Conservation (phyloP, 2,797 vertebrate genomes). For the Distichodus sexfasciatus region DNA sequence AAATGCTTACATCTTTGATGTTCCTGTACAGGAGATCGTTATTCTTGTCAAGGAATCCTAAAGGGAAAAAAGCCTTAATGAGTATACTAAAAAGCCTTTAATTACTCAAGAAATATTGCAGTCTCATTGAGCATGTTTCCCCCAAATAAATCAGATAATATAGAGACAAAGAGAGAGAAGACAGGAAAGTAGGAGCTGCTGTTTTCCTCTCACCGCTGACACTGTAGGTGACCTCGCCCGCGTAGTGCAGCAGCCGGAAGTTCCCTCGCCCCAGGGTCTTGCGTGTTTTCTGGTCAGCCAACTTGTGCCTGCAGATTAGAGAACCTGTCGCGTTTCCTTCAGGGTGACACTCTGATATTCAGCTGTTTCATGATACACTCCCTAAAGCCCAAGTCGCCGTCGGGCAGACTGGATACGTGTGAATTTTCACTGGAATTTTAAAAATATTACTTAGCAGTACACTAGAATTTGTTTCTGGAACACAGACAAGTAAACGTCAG, state of each 20-base stretch:
- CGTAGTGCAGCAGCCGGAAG: conserved; percentile 90
- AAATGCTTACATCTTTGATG: conserved; percentile 86
- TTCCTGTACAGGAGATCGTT: conserved; percentile 92
- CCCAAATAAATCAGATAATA: background rate
- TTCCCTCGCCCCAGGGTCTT: conserved; percentile 88
- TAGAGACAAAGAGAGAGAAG: background rate
- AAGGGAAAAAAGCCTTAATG: conserved; percentile 7
- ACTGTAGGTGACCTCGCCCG: conserved; percentile 92
- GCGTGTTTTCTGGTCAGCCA: conserved; percentile 83
- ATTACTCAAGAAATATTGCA: background rate
- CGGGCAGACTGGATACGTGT: no score
- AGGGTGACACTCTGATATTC: background rate
- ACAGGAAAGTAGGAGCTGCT: no score
- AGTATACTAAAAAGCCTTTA: no score
- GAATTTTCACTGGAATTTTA: no score
- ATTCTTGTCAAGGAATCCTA: conserved; percentile 97
- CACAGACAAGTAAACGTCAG: no score
- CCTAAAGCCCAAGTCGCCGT: no score
- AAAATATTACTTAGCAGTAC: no score
- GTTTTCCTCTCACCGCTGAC: conserved; percentile 77
- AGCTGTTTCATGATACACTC: background rate
- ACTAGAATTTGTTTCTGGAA: no score
- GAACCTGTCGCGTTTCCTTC: background rate
- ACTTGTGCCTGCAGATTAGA: conserved; percentile 79
- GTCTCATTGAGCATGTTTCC: background rate